Percentiles rank a stretch among this genome's conserved stretches.
Conservation (phyloP, 2,888 invertebrate genomes). For the Sthenelais limicola region DNA sequence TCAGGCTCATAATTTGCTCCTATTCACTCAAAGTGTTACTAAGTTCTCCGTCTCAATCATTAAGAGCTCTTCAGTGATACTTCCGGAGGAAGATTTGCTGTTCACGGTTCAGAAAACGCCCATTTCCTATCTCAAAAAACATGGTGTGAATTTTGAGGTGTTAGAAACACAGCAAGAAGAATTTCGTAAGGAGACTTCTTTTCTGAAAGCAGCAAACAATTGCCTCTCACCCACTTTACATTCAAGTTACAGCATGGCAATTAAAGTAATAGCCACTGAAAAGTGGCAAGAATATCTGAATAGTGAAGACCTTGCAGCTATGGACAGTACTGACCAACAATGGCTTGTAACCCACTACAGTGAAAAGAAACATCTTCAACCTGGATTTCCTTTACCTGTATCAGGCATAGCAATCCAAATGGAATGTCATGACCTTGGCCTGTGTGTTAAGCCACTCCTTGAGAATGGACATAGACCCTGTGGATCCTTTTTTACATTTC, state of each 20-base stretch:
- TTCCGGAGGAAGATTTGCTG: not conserved
- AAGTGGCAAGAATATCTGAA: too few relatives aligned
- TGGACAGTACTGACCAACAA: too few relatives aligned
- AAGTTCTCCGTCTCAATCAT: slow-evolving; percentile 58
- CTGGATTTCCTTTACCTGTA: too few relatives aligned
- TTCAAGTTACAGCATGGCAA: too few relatives aligned
- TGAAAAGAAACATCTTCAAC: too few relatives aligned
- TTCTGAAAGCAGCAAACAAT: slow-evolving; percentile 13
- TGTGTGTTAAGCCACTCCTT: not conserved
- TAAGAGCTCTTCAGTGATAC: not conserved
- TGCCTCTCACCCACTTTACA: too few relatives aligned
- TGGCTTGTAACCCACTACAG: slow-evolving; percentile 15
- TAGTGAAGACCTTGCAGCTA: too few relatives aligned
- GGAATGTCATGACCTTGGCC: not conserved
- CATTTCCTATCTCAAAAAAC: not conserved
- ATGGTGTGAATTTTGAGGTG: not conserved
- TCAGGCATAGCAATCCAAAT: slow-evolving; percentile 13
- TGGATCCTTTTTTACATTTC: slow-evolving; percentile 14
- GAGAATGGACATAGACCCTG: not conserved
- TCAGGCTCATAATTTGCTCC: slow-evolving; percentile 58
- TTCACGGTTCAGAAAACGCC: slow-evolving; percentile 4
- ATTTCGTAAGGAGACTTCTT: not conserved
- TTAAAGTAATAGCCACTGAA: too few relatives aligned
- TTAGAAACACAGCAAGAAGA: too few relatives aligned
- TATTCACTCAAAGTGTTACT: slow-evolving; percentile 67